Evolutionary conservation across 2,113 vertebrate species (phyloP), one percentile per base, ranked within the genome.

Genomic region (Pygoscelis antarcticus): DNA sequence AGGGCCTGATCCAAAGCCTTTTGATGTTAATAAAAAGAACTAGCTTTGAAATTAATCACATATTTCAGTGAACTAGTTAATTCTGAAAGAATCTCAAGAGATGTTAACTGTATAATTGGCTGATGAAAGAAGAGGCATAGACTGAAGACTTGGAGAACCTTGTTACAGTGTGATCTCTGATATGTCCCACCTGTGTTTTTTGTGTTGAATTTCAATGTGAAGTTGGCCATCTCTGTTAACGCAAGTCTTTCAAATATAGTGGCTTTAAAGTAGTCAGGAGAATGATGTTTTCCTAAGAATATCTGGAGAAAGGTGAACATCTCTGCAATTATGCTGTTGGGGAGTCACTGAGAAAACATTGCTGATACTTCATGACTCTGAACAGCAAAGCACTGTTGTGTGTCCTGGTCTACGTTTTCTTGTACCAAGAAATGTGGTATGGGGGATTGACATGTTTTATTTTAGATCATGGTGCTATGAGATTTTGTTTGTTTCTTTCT

Each of bases 11-110:
- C 40, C 19, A n/a, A 92, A 65, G 49, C 34, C 74, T 82, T 96
- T 89, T 93, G 89, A 95, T 94, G 74, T 87, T 95, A 91, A 54
- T 91, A 46, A 89, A 89, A 76, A 87, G 54, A 94, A 36, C 6
- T 38, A 69, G 19, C 57, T 94, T 95, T 83, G 83, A 93, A 93
- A 79, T 84, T 81, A 89, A 34, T 58, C 20, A 49, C 44, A 36
- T 76, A 58, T 57, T 89, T 79, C 49, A 93, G 89, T 70, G 65
- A 82, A 77, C 91, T 91, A 92, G 70, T 71, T 83, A 92, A 72
- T 52, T 89, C 30, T 87, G 69, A 85, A 92, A 72, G 84, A 91
- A 83, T 89, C 54, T n/a, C 54, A 76, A 76, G 65, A 76, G 27
- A 74, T 93, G 22, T 60, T 92, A 91, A 69, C 49, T 94, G 44